These are phyloP conservation scores for Ianthella basta DNA, from an alignment of 37 sponge, comb jelly and placozoan genomes.

Conservation along the genomic window DNA sequence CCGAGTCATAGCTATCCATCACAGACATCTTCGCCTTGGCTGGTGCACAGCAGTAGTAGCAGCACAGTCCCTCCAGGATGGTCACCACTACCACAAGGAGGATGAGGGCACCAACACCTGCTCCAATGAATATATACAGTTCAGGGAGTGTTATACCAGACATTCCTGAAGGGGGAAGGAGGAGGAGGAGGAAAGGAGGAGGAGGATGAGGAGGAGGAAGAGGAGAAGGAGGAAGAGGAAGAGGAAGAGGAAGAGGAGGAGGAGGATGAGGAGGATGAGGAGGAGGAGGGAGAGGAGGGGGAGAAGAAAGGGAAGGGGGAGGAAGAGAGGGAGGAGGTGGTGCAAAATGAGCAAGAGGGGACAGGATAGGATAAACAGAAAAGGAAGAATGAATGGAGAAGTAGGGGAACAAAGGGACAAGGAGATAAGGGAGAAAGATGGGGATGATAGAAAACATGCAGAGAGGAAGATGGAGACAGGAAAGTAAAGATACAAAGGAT, in stretches of 20 bases:
- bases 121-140: too few species aligned
- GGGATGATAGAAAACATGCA: too few species aligned
- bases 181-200: too few species aligned
- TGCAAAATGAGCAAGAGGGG: background rate
- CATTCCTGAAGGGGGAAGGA: too few species aligned
- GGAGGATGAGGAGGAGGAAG: too few species aligned
- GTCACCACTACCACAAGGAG: conserved; percentile 35
- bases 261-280: conserved; percentile 4
- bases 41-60: conserved; percentile 24
- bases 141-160: too few species aligned
- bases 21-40: conserved; percentile 12
- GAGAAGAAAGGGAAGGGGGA: too few species aligned
- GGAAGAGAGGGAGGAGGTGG: too few species aligned
- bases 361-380: background rate
- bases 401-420: background rate
- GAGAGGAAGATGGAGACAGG: background rate
- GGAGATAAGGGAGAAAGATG: background rate
- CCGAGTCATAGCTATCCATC: conserved; percentile 46
- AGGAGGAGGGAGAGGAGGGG: background rate
- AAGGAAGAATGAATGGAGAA: background rate
- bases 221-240: too few species aligned
- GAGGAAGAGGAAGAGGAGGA: too few species aligned
- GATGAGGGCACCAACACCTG: background rate
- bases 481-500: background rate
- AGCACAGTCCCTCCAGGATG: conserved; percentile 17